phyloP scores from a whole-genome alignment of 2,797 vertebrate genomes.

The Pangasius macronema region DNA sequence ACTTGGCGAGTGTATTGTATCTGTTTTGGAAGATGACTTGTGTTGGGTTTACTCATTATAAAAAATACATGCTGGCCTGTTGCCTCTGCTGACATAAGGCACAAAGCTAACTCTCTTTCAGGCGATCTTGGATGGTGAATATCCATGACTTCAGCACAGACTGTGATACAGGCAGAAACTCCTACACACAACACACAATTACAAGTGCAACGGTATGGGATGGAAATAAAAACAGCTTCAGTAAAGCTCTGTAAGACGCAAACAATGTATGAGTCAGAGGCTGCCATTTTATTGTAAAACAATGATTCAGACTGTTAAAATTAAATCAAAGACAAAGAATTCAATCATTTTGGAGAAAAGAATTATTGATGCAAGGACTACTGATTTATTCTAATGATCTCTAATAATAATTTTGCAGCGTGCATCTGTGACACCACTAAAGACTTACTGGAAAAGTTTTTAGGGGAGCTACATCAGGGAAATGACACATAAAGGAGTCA shows the following conservation, averaged over 20 bases:
- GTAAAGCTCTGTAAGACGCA: slow-evolving; percentile 1
- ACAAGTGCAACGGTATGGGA: slow-evolving; percentile 18
- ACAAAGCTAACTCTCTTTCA: slow-evolving; percentile 37
- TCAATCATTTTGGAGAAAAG: too few relatives aligned
- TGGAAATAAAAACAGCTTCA: slow-evolving; percentile 17
- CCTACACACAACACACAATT: slow-evolving; percentile 33
- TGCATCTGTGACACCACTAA: not conserved
- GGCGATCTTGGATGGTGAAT: slow-evolving; percentile 19
- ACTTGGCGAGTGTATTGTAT: not conserved
- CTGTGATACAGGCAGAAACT: slow-evolving; percentile 32
- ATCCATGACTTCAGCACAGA: slow-evolving; percentile 24
- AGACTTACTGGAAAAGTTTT: not conserved
- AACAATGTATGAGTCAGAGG: slow-evolving; percentile 14
- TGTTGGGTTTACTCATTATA: not conserved
- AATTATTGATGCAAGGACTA: not conserved
- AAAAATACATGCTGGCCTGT: slow-evolving; percentile 24
- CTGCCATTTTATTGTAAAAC: slow-evolving; percentile 2
- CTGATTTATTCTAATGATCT: not conserved
- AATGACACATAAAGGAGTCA: not conserved
- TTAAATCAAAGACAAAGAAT: not conserved
- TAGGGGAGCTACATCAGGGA: not conserved
- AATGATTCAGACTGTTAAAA: not conserved
- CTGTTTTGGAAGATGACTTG: not conserved
- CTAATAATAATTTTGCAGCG: not conserved
- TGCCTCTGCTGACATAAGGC: slow-evolving; percentile 36